Evolutionary conservation across 1,140 invertebrate species (phyloP).

Genomic region (Himalopsyche phryganea): DNA sequence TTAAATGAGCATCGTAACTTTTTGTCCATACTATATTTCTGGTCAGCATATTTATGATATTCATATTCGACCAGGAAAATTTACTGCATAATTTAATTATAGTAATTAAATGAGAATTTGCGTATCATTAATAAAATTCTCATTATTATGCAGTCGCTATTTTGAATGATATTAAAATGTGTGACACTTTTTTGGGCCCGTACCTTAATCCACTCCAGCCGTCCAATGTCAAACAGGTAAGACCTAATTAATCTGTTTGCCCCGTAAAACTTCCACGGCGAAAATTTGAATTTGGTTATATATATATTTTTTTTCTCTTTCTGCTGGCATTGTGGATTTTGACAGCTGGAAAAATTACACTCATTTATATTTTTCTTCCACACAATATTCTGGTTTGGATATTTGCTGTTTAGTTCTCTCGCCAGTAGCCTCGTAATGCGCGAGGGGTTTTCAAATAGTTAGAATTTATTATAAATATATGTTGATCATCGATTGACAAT

Average conservation of each 20-base stretch:
- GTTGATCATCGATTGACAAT: no score
- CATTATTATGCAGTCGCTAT: no score
- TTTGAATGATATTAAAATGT: no score
- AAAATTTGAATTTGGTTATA: constrained; percentile 34
- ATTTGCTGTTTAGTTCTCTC: constrained; percentile 31
- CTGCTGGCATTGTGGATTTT: constrained; percentile 34
- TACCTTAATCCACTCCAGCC: background rate
- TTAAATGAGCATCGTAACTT: no score
- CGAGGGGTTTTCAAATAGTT: constrained; percentile 10
- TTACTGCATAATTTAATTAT: no score
- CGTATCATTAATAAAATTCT: no score
- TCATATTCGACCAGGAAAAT: no score
- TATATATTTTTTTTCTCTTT: constrained; percentile 23
- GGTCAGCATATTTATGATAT: no score
- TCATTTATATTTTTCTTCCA: constrained; percentile 35
- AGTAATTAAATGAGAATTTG: no score
- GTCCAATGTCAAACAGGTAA: constrained; percentile 33
- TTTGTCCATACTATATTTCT: no score
- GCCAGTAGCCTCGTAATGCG: constrained; percentile 25
- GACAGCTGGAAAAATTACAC: constrained; percentile 32
- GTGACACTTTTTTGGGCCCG: background rate
- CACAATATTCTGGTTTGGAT: constrained; percentile 34
- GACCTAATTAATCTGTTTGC: constrained; percentile 24
- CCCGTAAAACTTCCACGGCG: constrained; percentile 26
- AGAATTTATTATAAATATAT: no score